Evolutionary conservation across 64 coral and sea anemone genomes (phyloP).

Genomic region (Stichodactyla mertensii): DNA sequence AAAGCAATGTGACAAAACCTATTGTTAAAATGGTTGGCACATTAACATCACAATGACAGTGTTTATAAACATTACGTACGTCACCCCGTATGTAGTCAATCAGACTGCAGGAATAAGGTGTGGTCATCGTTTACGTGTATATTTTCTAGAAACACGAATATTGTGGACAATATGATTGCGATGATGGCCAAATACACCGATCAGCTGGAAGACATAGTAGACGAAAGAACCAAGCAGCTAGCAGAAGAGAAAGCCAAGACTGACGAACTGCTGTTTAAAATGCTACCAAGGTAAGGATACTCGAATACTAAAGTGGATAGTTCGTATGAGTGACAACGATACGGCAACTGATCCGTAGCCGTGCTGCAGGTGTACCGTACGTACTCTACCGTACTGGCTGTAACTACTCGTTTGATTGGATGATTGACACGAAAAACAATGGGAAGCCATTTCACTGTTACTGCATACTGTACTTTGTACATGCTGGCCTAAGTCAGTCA

Average conservation of each 20-base stretch:
- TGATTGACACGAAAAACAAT: no score
- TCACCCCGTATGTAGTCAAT: neutral
- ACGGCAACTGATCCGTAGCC: no score
- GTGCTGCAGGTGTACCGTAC: no score
- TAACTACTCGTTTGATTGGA: no score
- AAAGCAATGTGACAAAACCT: no score
- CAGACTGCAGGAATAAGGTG: neutral
- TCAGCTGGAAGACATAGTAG: slow-evolving; percentile 71
- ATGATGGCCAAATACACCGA: slow-evolving; percentile 85
- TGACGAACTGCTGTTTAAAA: slow-evolving; percentile 78
- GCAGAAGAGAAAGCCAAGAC: slow-evolving; percentile 82
- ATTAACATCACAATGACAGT: neutral
- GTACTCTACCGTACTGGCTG: no score
- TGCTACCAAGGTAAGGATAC: slow-evolving; percentile 60
- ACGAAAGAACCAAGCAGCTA: slow-evolving; percentile 68
- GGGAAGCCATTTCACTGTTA: no score
- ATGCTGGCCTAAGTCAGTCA: no score
- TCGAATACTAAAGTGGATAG: no score
- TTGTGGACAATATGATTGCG: slow-evolving; percentile 84
- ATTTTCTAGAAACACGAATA: slow-evolving; percentile 22
- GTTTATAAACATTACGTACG: neutral
- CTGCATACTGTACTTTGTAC: no score
- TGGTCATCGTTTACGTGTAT: neutral
- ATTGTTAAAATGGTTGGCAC: no score
- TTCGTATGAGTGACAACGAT: no score